phyloP scores from a whole-genome alignment of 2,797 vertebrate species.

The Paramormyrops hopkinsi region DNA sequence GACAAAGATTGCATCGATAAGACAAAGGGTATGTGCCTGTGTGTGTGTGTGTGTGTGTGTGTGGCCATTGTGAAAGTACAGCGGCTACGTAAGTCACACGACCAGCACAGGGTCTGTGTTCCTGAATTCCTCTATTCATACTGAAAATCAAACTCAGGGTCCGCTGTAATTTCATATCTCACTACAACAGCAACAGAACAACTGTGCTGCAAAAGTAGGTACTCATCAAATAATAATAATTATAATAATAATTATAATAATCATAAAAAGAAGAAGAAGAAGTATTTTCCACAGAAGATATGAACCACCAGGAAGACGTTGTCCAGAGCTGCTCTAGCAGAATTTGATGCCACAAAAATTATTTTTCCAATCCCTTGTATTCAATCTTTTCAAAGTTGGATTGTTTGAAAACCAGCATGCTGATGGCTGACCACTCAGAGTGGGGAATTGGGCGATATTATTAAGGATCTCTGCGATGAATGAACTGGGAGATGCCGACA shows the following conservation, averaged over 20 bases:
- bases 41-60: background rate
- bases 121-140: background rate
- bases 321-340: background rate
- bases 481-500: background rate
- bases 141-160: background rate
- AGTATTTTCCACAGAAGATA: background rate
- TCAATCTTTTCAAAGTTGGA: background rate
- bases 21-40: background rate
- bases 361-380: background rate
- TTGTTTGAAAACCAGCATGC: background rate
- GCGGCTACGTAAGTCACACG: background rate
- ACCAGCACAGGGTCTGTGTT: background rate
- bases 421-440: background rate
- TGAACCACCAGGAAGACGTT: background rate
- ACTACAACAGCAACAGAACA: background rate
- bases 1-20: background rate
- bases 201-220: background rate
- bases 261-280: background rate
- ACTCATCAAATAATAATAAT: background rate
- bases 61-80: background rate
- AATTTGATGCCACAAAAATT: background rate
- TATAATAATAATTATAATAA: background rate
- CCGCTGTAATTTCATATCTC: background rate
- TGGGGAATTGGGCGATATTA: background rate
- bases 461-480: background rate